These are phyloP conservation scores for Bombus vancouverensis DNA, from an alignment of 1,140 invertebrate species.

Conservation along the genomic window DNA sequence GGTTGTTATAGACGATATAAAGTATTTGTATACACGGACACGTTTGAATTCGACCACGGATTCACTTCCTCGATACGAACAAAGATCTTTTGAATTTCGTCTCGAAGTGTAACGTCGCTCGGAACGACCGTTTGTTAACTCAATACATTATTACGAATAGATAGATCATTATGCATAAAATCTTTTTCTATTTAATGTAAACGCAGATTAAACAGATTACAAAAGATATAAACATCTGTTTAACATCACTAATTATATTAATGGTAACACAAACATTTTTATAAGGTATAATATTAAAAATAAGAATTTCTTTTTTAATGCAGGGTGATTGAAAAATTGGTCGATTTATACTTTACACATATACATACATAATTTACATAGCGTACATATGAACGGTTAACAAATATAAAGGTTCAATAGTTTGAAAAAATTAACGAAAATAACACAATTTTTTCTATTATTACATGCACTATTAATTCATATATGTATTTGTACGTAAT, in stretches of 20 bases:
- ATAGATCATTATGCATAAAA: background rate
- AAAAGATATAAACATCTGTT: background rate
- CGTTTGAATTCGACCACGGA: constrained; percentile 53
- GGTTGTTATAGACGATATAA: constrained; percentile 62
- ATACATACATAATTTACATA: background rate
- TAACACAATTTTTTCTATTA: background rate
- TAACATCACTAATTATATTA: background rate
- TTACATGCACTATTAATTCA: background rate
- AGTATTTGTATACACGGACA: constrained; percentile 50
- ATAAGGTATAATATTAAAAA: too few relatives aligned
- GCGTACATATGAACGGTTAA: background rate
- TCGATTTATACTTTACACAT: background rate
- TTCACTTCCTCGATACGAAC: constrained; percentile 78
- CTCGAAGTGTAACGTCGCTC: constrained; percentile 75
- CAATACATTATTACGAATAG: constrained; percentile 51
- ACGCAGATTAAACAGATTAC: background rate
- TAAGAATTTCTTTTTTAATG: background rate
- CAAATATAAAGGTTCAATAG: background rate
- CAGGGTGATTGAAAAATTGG: background rate
- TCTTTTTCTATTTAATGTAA: background rate
- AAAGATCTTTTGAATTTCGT: constrained; percentile 80
- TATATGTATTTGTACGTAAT: constrained; percentile 6
- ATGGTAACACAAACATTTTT: too few relatives aligned
- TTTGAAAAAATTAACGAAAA: background rate
- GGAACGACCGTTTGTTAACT: constrained; percentile 69